phyloP scores from a whole-genome alignment of 1,140 invertebrate genomes.

The Dinothrombium tinctorium region DNA sequence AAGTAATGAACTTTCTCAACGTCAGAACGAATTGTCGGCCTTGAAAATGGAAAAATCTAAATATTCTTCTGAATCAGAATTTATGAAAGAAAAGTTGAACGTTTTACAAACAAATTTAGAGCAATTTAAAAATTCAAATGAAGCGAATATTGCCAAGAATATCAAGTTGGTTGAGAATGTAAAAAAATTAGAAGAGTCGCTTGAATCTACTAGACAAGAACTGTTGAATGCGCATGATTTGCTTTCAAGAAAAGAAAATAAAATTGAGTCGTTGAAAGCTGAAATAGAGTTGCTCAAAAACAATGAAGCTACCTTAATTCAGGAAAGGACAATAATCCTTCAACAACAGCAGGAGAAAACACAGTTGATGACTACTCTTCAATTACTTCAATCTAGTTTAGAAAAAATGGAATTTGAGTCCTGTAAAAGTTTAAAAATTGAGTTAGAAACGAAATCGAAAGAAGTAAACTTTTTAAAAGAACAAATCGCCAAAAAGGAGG shows the following conservation, averaged over 20 bases:
- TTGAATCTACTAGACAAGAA: conserved; percentile 24
- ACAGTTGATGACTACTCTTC: conserved; percentile 32
- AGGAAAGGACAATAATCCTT: conserved; percentile 48
- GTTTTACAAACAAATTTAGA: conserved; percentile 47
- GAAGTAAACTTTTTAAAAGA: conserved; percentile 10
- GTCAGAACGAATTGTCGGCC: conserved; percentile 39
- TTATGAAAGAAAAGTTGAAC: conserved; percentile 52
- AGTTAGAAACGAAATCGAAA: conserved; percentile 21
- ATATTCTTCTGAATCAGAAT: conserved; percentile 37
- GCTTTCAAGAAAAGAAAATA: conserved; percentile 43
- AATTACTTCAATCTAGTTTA: conserved; percentile 29
- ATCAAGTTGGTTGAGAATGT: conserved; percentile 50
- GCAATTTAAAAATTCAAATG: conserved; percentile 58
- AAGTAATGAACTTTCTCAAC: conserved; percentile 49
- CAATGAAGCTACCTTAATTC: conserved; percentile 40
- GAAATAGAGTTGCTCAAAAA: conserved; percentile 50
- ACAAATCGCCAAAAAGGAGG: not conserved
- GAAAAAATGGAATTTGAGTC: conserved; percentile 57
- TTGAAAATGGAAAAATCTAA: conserved; percentile 36
- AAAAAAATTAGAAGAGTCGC: conserved; percentile 34
- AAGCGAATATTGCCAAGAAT: conserved; percentile 52
- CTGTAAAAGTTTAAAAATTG: conserved; percentile 37
- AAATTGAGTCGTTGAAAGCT: conserved; percentile 40
- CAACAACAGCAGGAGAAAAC: conserved; percentile 48
- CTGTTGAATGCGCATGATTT: conserved; percentile 42